Base-by-base conservation (phyloP, 2,113 vertebrate species). In the Ivindomyrus marchei region DNA sequence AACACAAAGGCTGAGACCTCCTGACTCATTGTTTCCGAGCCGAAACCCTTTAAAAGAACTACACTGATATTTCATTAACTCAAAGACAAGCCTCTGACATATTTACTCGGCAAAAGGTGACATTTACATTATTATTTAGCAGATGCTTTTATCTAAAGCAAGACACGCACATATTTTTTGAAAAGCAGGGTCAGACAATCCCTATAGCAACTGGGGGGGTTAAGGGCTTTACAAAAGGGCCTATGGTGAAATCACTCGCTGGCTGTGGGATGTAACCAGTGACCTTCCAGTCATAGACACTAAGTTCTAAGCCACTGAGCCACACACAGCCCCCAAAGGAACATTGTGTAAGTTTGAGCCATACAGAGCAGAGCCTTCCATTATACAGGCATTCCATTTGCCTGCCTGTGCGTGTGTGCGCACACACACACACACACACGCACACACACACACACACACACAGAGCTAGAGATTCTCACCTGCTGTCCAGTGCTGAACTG, bases 401-500 rank as follows among this genome's bases (percentile, higher is more conserved):
- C 31, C 31, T 36, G 31, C 31, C 31, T 36, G 31, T 36, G 31
- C 31, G 31, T 36, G 31, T 36, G 31, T 1, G 27, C 58, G 8
- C 62, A 13, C 9, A 70, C 66, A 31, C 31, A 77, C 31, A 8
- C 24, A 66, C 21, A n/a, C 58, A n/a, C 58, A 66, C 58, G 27
- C 58, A 27, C 7, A 66, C 58, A n/a, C 62, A 13, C 9, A 70
- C 66, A 31, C 31, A 77, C 31, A 77, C 31, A 77, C 31, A 77
- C 70, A 77, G 3, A 50, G 5, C 39, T 53, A 27, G 39, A 15
- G 27, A 45, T 77, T 70, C 66, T 58, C 27, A 97, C 96, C 96
- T 96, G 96, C 15, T 95, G 94, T 36, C 95, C 93, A 27, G 96
- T 94, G 0, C 94, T 95, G 0, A 93, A 45, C 0, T 95, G 94